Conservation (phyloP, 2,113 vertebrate genomes). For the Hippolais icterina region DNA sequence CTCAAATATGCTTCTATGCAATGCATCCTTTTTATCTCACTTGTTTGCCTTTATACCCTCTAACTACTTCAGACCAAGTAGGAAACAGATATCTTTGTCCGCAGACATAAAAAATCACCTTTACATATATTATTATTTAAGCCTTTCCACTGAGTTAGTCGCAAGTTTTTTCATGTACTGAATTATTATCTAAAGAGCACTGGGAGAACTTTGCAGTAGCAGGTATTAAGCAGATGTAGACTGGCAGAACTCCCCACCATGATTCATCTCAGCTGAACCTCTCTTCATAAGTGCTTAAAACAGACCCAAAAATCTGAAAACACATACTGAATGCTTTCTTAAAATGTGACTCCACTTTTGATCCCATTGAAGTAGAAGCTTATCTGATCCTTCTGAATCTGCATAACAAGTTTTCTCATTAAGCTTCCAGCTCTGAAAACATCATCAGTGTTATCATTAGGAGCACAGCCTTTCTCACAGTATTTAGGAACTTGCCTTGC, state of each 20-base stretch:
- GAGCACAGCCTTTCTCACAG: conserved; percentile 41
- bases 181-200: neutral
- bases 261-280: neutral
- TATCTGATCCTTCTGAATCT: conserved; percentile 27
- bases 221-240: neutral
- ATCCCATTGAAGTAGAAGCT: neutral
- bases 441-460: conserved; percentile 37
- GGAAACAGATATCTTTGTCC: neutral
- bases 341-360: neutral
- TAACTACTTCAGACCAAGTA: neutral
- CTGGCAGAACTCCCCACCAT: neutral
- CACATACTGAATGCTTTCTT: neutral
- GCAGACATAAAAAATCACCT: neutral
- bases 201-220: neutral
- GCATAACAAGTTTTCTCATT: neutral
- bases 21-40: fast-evolving
- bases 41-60: neutral
- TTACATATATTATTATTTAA: neutral
- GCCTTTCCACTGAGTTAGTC: neutral
- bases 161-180: neutral
- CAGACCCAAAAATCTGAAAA: neutral
- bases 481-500: conserved; percentile 18
- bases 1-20: neutral
- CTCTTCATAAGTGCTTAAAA: neutral
- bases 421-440: conserved; percentile 16